A percentile compares a stretch with the other conserved stretches of the same genome.
phyloP scores from a whole-genome alignment of 2,113 vertebrate genomes.

The Trogon surrucura region DNA sequence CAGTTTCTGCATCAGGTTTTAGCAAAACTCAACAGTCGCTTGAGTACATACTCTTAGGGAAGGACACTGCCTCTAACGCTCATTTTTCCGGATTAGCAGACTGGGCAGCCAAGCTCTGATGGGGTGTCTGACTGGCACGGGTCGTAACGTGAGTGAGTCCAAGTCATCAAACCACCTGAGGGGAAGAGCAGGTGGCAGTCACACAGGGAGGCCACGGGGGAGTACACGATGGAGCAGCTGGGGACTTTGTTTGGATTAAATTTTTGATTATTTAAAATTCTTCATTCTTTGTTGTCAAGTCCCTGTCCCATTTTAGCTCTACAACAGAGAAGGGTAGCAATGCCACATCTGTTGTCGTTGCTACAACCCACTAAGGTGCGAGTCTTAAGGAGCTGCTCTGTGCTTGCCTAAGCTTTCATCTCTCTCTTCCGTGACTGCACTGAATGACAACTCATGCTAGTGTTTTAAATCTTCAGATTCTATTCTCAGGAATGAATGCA shows the following conservation, averaged over 20 bases:
- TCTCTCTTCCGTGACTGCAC: not conserved
- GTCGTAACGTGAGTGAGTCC: not conserved
- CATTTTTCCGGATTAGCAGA: not conserved
- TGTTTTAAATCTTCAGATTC: not conserved
- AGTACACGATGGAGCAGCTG: not conserved
- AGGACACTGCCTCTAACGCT: not conserved
- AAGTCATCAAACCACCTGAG: not conserved
- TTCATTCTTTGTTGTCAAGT: not conserved
- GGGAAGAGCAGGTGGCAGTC: constrained; percentile 6
- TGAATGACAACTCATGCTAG: not conserved
- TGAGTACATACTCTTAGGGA: not conserved
- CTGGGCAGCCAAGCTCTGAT: not conserved
- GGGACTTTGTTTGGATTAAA: not conserved
- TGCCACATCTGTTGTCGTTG: not conserved
- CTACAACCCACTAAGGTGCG: not conserved
- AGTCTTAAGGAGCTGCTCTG: not conserved
- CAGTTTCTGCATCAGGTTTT: not conserved
- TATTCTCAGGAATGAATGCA: not conserved
- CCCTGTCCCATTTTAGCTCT: not conserved
- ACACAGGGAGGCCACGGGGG: not conserved
- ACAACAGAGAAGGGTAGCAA: not conserved
- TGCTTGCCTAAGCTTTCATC: not conserved
- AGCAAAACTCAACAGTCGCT: not conserved
- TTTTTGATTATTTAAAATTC: not conserved
- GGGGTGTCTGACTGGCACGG: not conserved